These are phyloP conservation scores for Zoroaster sp. DNA, from an alignment of 53 echinoderm and acorn worm genomes.

Conservation along the genomic window DNA sequence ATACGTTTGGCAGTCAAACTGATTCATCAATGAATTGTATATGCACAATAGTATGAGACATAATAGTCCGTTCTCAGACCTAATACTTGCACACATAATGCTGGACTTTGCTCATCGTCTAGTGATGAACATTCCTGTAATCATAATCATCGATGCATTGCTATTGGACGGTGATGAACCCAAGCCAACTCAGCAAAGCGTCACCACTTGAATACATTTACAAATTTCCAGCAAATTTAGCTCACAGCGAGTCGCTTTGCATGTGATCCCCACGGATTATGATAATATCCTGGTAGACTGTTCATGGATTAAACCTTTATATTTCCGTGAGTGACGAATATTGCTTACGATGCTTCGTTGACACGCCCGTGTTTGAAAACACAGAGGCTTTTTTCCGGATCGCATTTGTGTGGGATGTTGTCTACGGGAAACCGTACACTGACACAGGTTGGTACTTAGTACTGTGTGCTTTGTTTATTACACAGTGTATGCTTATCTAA, in stretches of 20 bases:
- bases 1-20: background rate
- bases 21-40: background rate
- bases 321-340: background rate
- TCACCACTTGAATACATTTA: background rate
- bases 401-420: background rate
- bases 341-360: background rate
- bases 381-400: background rate
- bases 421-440: background rate
- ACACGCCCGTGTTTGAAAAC: conserved; percentile 1
- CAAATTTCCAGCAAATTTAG: background rate
- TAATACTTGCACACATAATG: background rate
- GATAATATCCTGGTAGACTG: background rate
- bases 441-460: background rate
- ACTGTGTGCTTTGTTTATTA: background rate
- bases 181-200: conserved; percentile 16
- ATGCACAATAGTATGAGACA: background rate
- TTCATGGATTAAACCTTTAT: background rate
- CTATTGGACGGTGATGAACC: conserved; percentile 24
- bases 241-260: background rate
- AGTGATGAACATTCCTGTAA: background rate
- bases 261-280: background rate
- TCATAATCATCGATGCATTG: background rate
- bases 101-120: conserved; percentile 22
- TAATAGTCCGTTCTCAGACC: background rate
- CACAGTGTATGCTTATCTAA: background rate